These are phyloP conservation scores for Chrosomus eos DNA, from an alignment of 2,797 vertebrate species.

Conservation along the genomic window DNA sequence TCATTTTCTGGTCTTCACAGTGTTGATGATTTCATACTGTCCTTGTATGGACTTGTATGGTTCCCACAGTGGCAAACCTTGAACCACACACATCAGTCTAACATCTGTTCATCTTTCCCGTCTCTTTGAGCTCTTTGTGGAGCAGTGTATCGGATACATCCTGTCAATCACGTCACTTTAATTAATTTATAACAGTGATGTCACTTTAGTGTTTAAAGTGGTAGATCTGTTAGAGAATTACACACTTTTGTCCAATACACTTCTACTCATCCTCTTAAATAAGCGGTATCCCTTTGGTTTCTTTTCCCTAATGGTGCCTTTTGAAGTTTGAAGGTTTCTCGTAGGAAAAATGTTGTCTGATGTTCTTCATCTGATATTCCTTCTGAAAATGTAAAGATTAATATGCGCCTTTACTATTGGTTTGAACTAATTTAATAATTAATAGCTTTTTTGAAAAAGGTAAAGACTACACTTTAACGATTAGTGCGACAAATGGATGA, in stretches of 20 bases:
- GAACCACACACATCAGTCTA: background rate
- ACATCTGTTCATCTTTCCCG: background rate
- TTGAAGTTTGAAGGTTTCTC: constrained; percentile 14
- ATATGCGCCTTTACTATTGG: background rate
- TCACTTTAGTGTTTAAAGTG: background rate
- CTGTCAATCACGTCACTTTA: background rate
- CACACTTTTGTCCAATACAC: background rate
- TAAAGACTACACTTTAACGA: background rate
- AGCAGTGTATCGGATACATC: background rate
- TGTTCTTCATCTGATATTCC: constrained; percentile 8
- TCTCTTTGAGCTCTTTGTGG: background rate
- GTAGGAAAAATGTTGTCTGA: background rate
- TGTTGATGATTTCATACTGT: background rate
- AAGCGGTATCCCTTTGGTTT: constrained; percentile 1
- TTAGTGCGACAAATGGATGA: background rate
- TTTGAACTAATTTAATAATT: constrained; percentile 28
- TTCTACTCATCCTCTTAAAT: background rate
- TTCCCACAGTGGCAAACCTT: background rate
- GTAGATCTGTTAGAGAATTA: constrained; percentile 1
- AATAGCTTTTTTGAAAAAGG: background rate
- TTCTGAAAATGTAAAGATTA: constrained; percentile 6
- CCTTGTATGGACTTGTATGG: background rate
- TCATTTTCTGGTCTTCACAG: background rate
- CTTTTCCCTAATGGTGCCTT: constrained; percentile 2
- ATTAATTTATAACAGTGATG: background rate